phyloP scores from a whole-genome alignment of 2,888 invertebrate species.

The Dascillus cervinus region DNA sequence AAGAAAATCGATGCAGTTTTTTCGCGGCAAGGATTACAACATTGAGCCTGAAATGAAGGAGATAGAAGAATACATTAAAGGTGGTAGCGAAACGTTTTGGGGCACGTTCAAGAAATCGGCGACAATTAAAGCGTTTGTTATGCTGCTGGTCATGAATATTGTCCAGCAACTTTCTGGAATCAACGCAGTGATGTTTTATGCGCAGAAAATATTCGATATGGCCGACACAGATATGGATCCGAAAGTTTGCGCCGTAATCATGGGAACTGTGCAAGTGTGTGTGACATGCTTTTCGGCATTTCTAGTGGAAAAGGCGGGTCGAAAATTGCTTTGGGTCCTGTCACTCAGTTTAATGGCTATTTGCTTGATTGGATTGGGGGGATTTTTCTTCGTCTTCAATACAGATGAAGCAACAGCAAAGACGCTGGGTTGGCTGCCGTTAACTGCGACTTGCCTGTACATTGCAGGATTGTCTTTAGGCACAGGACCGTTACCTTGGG shows the following conservation, averaged over 20 bases:
- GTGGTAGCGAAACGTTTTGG: conserved; percentile 11
- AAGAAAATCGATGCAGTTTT: conserved; percentile 53
- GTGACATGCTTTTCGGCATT: conserved; percentile 58
- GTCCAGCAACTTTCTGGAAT: conserved; percentile 75
- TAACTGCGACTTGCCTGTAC: conserved; percentile 39
- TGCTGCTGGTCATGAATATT: conserved; percentile 42
- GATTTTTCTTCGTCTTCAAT: conserved; percentile 56
- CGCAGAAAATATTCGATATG: conserved; percentile 59
- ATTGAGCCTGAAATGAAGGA: conserved; percentile 54
- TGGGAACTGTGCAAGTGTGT: conserved; percentile 68
- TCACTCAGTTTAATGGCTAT: conserved; percentile 63
- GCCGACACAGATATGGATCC: conserved; percentile 59
- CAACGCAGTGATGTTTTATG: conserved; percentile 73
- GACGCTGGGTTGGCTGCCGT: conserved; percentile 33
- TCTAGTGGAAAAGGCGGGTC: conserved; percentile 70
- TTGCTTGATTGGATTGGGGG: conserved; percentile 58
- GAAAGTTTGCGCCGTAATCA: conserved; percentile 60
- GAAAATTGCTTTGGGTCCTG: conserved; percentile 64
- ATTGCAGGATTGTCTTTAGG: conserved; percentile 43
- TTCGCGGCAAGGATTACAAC: conserved; percentile 64
- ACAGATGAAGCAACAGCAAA: conserved; percentile 36
- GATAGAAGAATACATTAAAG: conserved; percentile 45
- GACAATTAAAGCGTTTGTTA: conserved; percentile 32
- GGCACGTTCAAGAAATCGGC: conserved; percentile 24
- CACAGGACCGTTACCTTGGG: conserved; percentile 46